Base-by-base conservation (phyloP, 2,113 vertebrate genomes). In the Osmerus mordax region DNA sequence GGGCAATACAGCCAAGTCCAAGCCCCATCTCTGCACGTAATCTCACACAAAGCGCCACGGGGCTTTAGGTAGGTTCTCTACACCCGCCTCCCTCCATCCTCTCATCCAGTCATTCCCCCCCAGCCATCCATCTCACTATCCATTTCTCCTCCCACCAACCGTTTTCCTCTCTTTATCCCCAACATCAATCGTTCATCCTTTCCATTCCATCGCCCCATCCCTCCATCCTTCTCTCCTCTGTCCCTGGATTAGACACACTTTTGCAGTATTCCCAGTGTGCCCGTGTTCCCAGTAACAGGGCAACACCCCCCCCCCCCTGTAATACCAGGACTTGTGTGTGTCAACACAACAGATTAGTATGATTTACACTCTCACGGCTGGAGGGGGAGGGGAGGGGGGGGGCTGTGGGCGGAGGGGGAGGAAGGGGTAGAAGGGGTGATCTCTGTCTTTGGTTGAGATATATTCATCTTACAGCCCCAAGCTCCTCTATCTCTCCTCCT, bases 311-410 rank as follows among this genome's bases (percentile, higher is more conserved):
- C 21, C 47, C 81, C 74, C 80, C 87, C 76, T 77, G 72, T 85
- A 77, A 84, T 72, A 76, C 81, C 73, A 72, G 76, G 75, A 87
- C 79, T 81, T 84, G 82, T 88, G 69, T 65, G 72, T 78, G 83
- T 87, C 86, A 86, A 87, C 83, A 74, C 79, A 83, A 83, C 67
- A 85, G 82, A 86, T 81, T 82, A 81, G 67, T 74, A 56, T 81
- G 82, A 87, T 88, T 87, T 81, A 77, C 77, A 80, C 56, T 23
- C 6, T 16, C 8, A 14, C 60, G 21, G 60, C 14, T 25, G 25
- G 61, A 23, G 65, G 69, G 4, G 6, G 25, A 53, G 69, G 4
- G 6, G 25, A 53, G 28, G 71, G 23, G 61, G 51, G 51, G 18
- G 62, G 36, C 16, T 53, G 61, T 62, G 60, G 28, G 71, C 4